Base-by-base conservation (phyloP, 1,140 invertebrate genomes). In the Trichonephila clavata region DNA sequence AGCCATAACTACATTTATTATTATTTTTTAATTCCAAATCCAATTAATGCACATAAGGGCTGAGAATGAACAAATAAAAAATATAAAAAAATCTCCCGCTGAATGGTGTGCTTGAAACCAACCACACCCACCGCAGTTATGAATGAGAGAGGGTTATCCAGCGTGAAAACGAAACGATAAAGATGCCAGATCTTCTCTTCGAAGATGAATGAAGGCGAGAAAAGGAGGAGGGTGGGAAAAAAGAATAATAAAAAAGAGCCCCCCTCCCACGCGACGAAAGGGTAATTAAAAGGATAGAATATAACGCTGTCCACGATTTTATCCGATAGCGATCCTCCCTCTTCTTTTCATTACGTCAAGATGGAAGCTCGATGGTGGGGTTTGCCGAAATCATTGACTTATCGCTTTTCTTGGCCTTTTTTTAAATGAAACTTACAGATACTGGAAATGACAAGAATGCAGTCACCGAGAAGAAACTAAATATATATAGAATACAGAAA, bases 111-210 rank as follows among this genome's bases (percentile, higher is more conserved):
- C 68, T 18, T 20, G 16, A 81, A 8, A 20, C 57, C 57, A 60
- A 92, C 90, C 90, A 92, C 90, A 92, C 90, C 90, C 90, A 84
- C 80, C 20, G 39, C 27, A 27, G 90, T 92, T 92, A 92, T 92
- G 90, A 92, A 92, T 92, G 90, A 65, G 71, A 39, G 80, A 43
- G 77, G 81, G 27, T 92, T 83, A 92, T 63, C 27, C 60, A 57
- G 80, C 90, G 90, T 92, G 90, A 92, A 92, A 92, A 84, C 80
- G 90, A 92, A 65, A 80, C 90, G 90, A 91, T 91, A 83, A 91
- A 91, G 89, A 91, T 91, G 89, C 89, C 89, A 91, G 80, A 92
- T 91, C 59, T 50, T 50, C 59, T 81, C 63, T 68, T n/a, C n/a
- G 77, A 91, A 81, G 90, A 92, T 89, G 87, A 89, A 89, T 89